Evolutionary conservation across 92 coral and sea anemone species (phyloP), one percentile per base, ranked within the genome.

Genomic region (Scolanthus callimorphus): DNA sequence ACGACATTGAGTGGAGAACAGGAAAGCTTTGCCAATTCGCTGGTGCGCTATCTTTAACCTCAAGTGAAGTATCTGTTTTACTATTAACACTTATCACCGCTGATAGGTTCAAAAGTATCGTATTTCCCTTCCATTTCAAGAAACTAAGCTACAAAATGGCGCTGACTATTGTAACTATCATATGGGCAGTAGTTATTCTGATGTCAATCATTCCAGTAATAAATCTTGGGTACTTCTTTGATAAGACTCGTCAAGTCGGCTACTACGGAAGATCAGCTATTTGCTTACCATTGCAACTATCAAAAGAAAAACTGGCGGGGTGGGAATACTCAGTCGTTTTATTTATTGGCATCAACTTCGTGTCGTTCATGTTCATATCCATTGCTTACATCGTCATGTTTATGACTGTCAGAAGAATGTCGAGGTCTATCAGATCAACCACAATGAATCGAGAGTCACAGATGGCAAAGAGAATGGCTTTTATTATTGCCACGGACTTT

Each of bases 21-120:
- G 83, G 97, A 20, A 28, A 19, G n/a, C 43, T 70, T 11, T 90
- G 97, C 29, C 67, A 58, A 46, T 38, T 78, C 27, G 79, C 95
- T 38, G 97, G 97, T 3, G 77, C 74, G 3, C 26, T 86, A 21
- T 90, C 97, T 15, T 68, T 88, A 59, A 53, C 76, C 3, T 90
- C 95, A 22, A 90, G 97, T 28, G 97, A 90, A 31, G 90, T 71
- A 0, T 90, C 97, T 10, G 97, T 90, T 17, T 61, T 86, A 0
- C 71, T 81, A 15, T 50, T 90, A 22, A 73, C 97, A 2, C 39
- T 90, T 1, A 90, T 90, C 24, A 90, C 97, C 10, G 76, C 86
- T 3, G 97, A 90, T 34, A 63, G 97, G 34, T 61, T 90, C 27
- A 29, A 82, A 44, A 82, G 82, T 31, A 85, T 90, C 37, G 88